Conservation (phyloP, 53 echinoderm and acorn worm species). For the Echinometra lucunter region DNA sequence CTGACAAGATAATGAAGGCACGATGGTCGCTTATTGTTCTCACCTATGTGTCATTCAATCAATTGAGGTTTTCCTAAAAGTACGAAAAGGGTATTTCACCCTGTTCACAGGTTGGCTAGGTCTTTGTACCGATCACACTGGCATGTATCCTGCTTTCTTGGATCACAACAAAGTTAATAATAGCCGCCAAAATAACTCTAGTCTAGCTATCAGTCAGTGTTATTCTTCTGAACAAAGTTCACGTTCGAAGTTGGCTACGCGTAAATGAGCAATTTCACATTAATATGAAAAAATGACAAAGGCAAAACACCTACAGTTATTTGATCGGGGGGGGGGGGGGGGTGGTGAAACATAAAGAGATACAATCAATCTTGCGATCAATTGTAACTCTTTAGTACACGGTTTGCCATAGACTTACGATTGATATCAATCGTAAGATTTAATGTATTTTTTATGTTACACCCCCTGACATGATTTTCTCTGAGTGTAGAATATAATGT, state of each 20-base stretch:
- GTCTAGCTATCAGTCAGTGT: not conserved
- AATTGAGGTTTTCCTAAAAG: not conserved
- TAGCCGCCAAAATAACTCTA: not conserved
- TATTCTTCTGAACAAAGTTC: not conserved
- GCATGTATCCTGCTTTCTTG: not conserved
- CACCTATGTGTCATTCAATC: not conserved
- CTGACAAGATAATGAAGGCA: not conserved
- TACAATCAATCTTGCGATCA: too few species aligned
- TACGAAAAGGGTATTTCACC: not conserved
- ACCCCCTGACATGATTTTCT: too few species aligned
- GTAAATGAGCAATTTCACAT: too few species aligned
- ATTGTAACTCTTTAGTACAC: too few species aligned
- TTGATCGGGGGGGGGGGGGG: too few species aligned
- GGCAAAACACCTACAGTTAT: too few species aligned
- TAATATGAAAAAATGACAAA: too few species aligned
- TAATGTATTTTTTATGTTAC: too few species aligned
- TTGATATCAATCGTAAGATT: too few species aligned
- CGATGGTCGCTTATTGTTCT: not conserved
- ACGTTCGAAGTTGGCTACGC: not conserved
- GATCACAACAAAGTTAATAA: not conserved
- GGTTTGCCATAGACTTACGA: too few species aligned
- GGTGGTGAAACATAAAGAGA: too few species aligned
- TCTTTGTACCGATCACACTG: not conserved
- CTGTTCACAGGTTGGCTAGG: not conserved
- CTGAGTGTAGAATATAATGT: not conserved